Evolutionary conservation across 1,140 invertebrate genomes (phyloP).

Genomic region (Druon quercuslanigerum): DNA sequence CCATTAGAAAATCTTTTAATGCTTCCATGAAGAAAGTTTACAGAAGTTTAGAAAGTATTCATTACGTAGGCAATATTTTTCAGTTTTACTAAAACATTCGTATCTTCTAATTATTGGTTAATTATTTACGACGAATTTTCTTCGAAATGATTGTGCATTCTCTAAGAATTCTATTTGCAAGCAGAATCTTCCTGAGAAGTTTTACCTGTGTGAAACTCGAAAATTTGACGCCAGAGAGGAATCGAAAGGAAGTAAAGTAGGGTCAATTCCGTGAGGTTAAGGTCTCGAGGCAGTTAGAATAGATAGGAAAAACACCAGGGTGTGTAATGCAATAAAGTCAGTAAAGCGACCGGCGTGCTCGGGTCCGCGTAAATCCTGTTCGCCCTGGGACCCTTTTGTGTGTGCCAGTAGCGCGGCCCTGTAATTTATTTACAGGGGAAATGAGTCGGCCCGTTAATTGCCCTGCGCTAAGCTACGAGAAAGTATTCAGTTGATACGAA

Average conservation of each 20-base stretch:
- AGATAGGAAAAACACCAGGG: conserved; percentile 65
- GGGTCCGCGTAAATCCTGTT: conserved; percentile 66
- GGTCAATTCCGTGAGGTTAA: conserved; percentile 53
- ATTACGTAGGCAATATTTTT: neutral
- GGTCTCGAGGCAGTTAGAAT: conserved; percentile 43
- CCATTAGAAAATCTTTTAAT: neutral
- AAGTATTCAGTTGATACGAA: conserved; percentile 63
- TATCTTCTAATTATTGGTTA: neutral
- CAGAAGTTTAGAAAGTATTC: too few relatives aligned
- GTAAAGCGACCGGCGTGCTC: conserved; percentile 57
- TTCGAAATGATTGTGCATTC: too few relatives aligned
- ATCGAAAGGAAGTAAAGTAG: conserved; percentile 37
- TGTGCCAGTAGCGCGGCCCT: conserved; percentile 40
- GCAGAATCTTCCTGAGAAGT: too few relatives aligned
- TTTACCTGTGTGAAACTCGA: too few relatives aligned
- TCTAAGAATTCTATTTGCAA: too few relatives aligned
- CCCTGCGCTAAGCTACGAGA: conserved; percentile 65
- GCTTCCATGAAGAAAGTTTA: too few relatives aligned
- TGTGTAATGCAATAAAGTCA: conserved; percentile 71
- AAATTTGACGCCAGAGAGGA: too few relatives aligned
- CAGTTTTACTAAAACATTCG: neutral
- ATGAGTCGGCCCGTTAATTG: conserved; percentile 70
- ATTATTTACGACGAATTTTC: too few relatives aligned
- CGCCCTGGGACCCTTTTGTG: conserved; percentile 58
- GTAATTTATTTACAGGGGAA: conserved; percentile 73